Base-by-base conservation (phyloP, 2,113 vertebrate species). In the Saguinus midas region DNA sequence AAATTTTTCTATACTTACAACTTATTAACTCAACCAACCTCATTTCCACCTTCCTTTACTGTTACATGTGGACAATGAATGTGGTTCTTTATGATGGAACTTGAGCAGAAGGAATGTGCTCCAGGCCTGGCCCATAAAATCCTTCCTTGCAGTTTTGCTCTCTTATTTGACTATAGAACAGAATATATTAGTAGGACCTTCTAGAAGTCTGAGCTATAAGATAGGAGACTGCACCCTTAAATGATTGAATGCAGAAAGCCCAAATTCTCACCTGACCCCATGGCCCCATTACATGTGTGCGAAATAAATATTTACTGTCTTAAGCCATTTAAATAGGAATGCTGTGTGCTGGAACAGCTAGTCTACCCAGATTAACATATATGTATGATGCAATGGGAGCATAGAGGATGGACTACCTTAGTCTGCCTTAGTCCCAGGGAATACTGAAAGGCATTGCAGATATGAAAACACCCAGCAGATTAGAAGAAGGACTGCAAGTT, bases 111-210 rank as follows among this genome's bases (percentile, higher is more conserved):
- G 32, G n/a, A 29, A 87, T 72, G 16, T 43, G 1, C 50, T 90
- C 35, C 57, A 95, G 58, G 52, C 43, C 80, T 92, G 68, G n/a
- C 43, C 57, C 58, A 35, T 87, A 57, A 91, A 75, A 55, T 18
- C 8, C 35, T 79, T 4, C 52, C 9, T 76, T 52, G 20, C 18
- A 45, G 35, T 50, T 55, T 40, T 87, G 27, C 29, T 91, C 3
- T n/a, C 9, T 79, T 82, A 87, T 57, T 93, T 93, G 52, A 95
- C 27, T 90, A 27, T 7, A 87, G 32, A 91, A 82, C 27, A 92
- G 79, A 84, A 43, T 80, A 35, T 78, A 58, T 83, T 52, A n/a
- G 7, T 40, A 78, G 37, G 35, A 72, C 70, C 55, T 94, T 90
- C 81, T 18, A 83, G 79, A 95, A 93, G 66, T 66, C 17, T 80